phyloP scores from a whole-genome alignment of 2,797 vertebrate species.

The Anguilla pacifica region DNA sequence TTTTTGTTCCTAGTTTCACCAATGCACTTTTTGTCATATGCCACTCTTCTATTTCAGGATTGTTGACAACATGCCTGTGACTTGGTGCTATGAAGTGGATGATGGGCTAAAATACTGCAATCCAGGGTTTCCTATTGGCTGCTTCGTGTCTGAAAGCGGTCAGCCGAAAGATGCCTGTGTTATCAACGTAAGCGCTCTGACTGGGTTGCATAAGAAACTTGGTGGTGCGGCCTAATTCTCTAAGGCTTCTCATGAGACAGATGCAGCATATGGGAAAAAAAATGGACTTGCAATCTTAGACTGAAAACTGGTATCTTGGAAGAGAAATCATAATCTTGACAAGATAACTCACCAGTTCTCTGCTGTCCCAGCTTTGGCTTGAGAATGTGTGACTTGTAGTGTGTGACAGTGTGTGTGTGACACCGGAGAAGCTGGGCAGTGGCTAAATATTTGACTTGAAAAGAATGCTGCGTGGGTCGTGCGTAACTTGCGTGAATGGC shows the following conservation, averaged over 20 bases:
- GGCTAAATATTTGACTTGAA: not conserved
- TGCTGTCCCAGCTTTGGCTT: not conserved
- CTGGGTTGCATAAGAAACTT: not conserved
- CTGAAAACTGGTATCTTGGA: not conserved
- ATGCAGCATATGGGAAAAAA: not conserved
- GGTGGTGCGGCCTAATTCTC: not conserved
- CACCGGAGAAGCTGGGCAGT: not conserved
- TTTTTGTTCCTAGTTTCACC: not conserved
- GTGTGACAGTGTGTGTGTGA: not conserved
- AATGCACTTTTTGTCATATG: not conserved
- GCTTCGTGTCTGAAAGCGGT: conserved; percentile 77
- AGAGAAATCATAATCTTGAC: not conserved
- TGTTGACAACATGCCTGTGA: conserved; percentile 92
- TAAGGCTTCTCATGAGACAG: not conserved
- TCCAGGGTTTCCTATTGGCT: conserved; percentile 90
- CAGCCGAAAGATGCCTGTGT: conserved; percentile 83
- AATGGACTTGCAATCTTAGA: not conserved
- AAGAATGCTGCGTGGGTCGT: not conserved
- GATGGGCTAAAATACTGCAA: conserved; percentile 85
- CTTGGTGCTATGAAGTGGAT: conserved; percentile 88
- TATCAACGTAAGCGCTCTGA: conserved; percentile 78
- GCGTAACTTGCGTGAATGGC: not conserved
- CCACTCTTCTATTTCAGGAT: conserved; percentile 70
- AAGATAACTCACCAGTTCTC: not conserved
- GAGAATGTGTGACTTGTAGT: not conserved